These are phyloP conservation scores for Pluvialis apricaria DNA, from an alignment of 2,113 vertebrate genomes.

Conservation along the genomic window DNA sequence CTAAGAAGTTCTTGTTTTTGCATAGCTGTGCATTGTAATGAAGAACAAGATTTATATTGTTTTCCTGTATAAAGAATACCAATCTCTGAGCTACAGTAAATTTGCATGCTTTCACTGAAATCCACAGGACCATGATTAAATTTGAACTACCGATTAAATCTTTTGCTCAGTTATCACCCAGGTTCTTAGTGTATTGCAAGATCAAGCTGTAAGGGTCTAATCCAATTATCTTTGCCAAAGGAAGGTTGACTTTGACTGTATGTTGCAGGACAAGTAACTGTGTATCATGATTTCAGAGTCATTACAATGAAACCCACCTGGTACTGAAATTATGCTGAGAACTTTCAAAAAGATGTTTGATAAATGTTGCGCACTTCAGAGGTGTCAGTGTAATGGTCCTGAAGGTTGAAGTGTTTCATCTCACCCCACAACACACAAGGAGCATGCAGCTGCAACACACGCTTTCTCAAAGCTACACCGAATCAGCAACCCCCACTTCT, in stretches of 20 bases:
- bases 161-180: constrained; percentile 26
- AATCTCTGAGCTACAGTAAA: constrained; percentile 28
- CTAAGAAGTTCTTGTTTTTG: not conserved
- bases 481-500: accelerated
- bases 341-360: not conserved
- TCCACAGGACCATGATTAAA: constrained; percentile 40
- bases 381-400: not conserved
- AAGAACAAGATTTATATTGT: constrained; percentile 17
- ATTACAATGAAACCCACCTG: not conserved
- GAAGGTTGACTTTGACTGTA: constrained; percentile 8
- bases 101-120: constrained; percentile 43
- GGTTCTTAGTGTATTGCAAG: constrained; percentile 16
- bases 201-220: constrained; percentile 19
- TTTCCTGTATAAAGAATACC: constrained; percentile 22
- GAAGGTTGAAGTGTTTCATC: not conserved
- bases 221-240: constrained; percentile 28
- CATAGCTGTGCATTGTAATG: not conserved
- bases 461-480: not conserved
- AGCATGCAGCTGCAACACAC: not conserved
- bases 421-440: not conserved
- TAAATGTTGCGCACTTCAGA: not conserved
- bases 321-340: not conserved
- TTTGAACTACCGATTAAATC: constrained; percentile 43
- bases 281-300: not conserved
- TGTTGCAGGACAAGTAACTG: not conserved